Conservation (phyloP, 2,113 vertebrate species). For the Pollimyrus isidori region DNA sequence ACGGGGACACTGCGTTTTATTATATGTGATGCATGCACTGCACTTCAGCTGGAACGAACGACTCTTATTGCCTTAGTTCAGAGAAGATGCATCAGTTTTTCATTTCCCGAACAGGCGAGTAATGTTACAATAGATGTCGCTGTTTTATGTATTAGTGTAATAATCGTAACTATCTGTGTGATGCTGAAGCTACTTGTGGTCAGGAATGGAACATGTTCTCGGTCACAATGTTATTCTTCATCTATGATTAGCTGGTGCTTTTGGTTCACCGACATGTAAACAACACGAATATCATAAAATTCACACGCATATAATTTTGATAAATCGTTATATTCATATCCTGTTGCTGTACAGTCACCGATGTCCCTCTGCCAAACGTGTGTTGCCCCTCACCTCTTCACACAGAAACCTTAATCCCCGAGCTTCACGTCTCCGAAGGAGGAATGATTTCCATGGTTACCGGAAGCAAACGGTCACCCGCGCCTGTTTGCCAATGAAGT, state of each 20-base stretch:
- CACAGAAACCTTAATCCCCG: neutral
- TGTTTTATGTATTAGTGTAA: neutral
- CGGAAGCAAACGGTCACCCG: constrained; percentile 53
- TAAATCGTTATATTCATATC: neutral
- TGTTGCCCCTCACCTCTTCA: constrained; percentile 11
- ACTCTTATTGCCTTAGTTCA: neutral
- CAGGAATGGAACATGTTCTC: neutral
- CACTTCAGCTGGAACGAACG: neutral
- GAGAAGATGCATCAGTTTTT: neutral
- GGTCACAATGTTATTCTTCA: neutral
- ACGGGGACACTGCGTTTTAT: neutral
- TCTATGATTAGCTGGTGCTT: neutral
- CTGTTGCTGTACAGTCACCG: neutral
- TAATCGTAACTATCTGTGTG: neutral
- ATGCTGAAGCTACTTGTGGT: neutral
- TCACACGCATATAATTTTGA: too few relatives aligned
- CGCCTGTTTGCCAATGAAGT: constrained; percentile 51
- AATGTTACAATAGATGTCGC: neutral
- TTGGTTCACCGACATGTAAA: neutral
- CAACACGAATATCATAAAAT: neutral
- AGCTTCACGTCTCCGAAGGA: constrained; percentile 28
- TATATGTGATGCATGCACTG: neutral
- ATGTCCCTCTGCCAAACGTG: neutral
- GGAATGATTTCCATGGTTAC: constrained; percentile 60
- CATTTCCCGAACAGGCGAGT: neutral